phyloP scores from a whole-genome alignment of 1,140 invertebrate genomes.

The Sycobia sp. region DNA sequence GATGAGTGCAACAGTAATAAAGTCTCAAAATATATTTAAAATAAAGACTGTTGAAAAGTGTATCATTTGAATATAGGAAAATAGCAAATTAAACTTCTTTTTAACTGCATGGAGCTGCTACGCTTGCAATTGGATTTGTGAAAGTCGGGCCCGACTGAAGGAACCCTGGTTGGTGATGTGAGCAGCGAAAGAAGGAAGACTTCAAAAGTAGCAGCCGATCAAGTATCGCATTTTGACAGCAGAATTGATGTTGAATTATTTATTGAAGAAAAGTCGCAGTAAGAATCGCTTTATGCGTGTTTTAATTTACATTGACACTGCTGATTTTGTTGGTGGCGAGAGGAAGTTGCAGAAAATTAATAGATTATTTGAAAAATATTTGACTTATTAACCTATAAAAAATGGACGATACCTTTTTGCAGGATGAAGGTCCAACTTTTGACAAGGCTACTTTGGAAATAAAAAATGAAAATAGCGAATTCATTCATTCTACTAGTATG shows the following conservation, averaged over 20 bases:
- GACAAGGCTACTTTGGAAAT: slow-evolving; percentile 49
- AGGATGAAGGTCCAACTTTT: slow-evolving; percentile 48
- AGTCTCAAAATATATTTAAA: too few relatives aligned
- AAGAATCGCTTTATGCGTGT: slow-evolving; percentile 23
- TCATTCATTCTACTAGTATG: slow-evolving; percentile 11
- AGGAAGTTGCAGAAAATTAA: neutral
- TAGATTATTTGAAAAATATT: slow-evolving; percentile 27
- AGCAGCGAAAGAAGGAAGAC: neutral
- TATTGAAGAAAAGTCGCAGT: slow-evolving; percentile 3
- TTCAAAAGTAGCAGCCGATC: slow-evolving; percentile 10
- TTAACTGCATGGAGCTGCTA: too few relatives aligned
- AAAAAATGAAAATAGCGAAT: slow-evolving; percentile 31
- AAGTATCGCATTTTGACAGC: slow-evolving; percentile 10
- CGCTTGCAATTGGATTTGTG: too few relatives aligned
- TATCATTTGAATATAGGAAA: slow-evolving; percentile 9
- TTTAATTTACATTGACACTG: slow-evolving; percentile 13
- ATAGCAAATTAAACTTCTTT: neutral
- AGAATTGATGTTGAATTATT: slow-evolving; percentile 14
- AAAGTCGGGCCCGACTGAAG: too few relatives aligned
- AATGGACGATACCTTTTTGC: slow-evolving; percentile 48
- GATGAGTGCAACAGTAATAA: too few relatives aligned
- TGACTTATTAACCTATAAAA: slow-evolving; percentile 30
- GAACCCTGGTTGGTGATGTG: too few relatives aligned
- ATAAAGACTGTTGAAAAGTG: too few relatives aligned
- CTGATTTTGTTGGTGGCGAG: neutral